These are phyloP conservation scores for Cinclus mexicanus DNA, from an alignment of 2,113 vertebrate species.

Conservation along the genomic window DNA sequence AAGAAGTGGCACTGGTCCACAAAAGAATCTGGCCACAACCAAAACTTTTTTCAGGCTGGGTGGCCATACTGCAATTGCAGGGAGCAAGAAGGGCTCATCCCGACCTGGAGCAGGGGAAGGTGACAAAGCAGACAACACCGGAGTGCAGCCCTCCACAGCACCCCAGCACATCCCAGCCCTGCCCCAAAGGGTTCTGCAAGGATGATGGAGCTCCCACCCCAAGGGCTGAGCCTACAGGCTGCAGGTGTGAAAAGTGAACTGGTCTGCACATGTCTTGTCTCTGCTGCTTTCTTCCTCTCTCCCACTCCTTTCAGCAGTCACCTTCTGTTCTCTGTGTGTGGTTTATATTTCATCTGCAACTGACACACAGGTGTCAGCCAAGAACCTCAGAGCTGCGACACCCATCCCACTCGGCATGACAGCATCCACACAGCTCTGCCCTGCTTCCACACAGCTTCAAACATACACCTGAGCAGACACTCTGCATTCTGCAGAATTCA, in stretches of 20 bases:
- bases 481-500: no score
- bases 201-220: fast-evolving
- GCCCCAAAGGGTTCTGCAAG: background rate
- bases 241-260: background rate
- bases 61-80: background rate
- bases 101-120: background rate
- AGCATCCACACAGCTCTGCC: background rate
- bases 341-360: background rate
- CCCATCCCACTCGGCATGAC: fast-evolving
- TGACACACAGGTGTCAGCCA: background rate
- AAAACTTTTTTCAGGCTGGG: background rate
- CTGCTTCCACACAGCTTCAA: background rate
- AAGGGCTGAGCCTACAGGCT: background rate
- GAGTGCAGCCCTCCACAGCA: background rate
- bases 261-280: background rate
- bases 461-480: background rate
- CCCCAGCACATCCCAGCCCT: fast-evolving
- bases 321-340: background rate
- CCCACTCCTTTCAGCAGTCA: background rate
- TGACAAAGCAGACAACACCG: background rate
- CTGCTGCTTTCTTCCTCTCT: background rate
- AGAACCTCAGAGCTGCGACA: background rate
- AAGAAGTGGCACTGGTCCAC: background rate
- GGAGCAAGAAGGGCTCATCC: background rate
- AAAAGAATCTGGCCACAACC: background rate